Conservation (phyloP, 1,140 invertebrate genomes). For the Saccostrea cuccullata region DNA sequence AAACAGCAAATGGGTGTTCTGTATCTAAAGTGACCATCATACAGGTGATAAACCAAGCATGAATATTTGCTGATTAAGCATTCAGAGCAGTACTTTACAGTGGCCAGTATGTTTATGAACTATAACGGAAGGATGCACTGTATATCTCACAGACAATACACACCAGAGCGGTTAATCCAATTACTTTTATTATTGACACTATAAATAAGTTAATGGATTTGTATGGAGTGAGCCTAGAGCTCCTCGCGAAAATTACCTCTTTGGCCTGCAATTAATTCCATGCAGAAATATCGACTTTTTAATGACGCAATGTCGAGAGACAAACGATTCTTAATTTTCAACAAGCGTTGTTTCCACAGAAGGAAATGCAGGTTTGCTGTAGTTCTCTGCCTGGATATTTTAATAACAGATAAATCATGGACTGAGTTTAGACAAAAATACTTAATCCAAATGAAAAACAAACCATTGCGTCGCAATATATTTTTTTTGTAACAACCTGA, state of each 20-base stretch:
- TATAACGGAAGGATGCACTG: background rate
- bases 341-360: background rate
- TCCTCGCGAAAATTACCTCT: constrained; percentile 19
- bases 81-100: too few species aligned
- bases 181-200: constrained; percentile 36
- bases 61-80: too few species aligned
- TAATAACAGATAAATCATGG: constrained; percentile 13
- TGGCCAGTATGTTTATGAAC: too few species aligned
- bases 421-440: background rate
- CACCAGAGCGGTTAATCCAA: constrained; percentile 6
- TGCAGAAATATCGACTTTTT: constrained; percentile 27
- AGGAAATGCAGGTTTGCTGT: constrained; percentile 24
- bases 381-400: background rate
- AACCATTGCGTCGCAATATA: background rate
- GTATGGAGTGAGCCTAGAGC: background rate
- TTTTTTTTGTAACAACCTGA: background rate
- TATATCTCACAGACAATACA: background rate
- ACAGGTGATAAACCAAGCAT: too few species aligned
- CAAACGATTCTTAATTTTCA: background rate
- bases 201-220: constrained; percentile 34
- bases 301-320: background rate
- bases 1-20: too few species aligned
- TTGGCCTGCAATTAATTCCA: constrained; percentile 18
- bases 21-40: too few species aligned
- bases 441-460: background rate